A percentile compares a stretch with the other conserved stretches of the same genome.
Evolutionary conservation across 2,113 vertebrate species (phyloP).

Genomic region (Syngnathoides biaculeatus): DNA sequence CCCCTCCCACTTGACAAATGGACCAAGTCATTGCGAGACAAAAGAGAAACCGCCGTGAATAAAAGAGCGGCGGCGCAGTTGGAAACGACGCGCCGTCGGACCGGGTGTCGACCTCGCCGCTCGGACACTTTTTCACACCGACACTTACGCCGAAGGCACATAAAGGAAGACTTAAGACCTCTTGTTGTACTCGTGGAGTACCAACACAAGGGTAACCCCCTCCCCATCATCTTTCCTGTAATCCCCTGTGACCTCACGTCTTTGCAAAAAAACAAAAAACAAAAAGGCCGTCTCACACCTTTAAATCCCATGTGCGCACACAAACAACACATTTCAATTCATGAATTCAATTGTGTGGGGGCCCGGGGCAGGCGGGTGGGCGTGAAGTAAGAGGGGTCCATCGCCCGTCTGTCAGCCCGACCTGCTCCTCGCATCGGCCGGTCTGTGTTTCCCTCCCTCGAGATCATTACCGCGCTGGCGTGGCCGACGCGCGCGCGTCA

Average conservation of each 20-base stretch:
- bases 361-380: slow-evolving; percentile 68
- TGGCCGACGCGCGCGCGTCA: slow-evolving; percentile 59
- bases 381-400: slow-evolving; percentile 24
- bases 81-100: slow-evolving; percentile 54
- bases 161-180: slow-evolving; percentile 58
- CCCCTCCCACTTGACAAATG: slow-evolving; percentile 54
- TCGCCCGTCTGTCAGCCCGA: slow-evolving; percentile 62
- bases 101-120: slow-evolving; percentile 49
- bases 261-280: slow-evolving; percentile 47
- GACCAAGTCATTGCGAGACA: slow-evolving; percentile 58
- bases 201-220: slow-evolving; percentile 16
- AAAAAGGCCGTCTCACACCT: no score
- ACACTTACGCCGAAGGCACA: slow-evolving; percentile 68
- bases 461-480: slow-evolving; percentile 32
- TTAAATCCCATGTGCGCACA: slow-evolving; percentile 18
- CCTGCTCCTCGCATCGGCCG: slow-evolving; percentile 51
- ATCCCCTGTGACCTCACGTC: slow-evolving; percentile 61
- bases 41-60: slow-evolving; percentile 37
- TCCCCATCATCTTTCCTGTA: slow-evolving; percentile 31
- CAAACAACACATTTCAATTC: slow-evolving; percentile 33
- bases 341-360: slow-evolving; percentile 53
- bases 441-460: slow-evolving; percentile 58
- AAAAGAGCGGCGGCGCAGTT: slow-evolving; percentile 65
- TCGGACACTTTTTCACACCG: slow-evolving; percentile 31
- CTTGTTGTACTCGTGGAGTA: slow-evolving; percentile 62